Evolutionary conservation across 2,113 vertebrate species (phyloP).

Genomic region (Athene cunicularia): DNA sequence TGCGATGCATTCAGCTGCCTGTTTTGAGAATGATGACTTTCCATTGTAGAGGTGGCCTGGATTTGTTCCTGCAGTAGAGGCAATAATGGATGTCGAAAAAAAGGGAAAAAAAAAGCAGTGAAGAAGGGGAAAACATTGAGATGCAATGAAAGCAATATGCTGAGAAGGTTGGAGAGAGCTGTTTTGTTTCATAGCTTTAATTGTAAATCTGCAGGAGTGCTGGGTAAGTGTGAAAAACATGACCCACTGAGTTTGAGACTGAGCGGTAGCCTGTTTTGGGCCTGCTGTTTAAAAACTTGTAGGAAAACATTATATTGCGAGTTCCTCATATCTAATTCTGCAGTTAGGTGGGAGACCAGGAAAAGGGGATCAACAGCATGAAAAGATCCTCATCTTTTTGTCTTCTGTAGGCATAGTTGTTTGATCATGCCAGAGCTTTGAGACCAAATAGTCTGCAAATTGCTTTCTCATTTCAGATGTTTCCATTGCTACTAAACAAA

Average conservation of each 20-base stretch:
- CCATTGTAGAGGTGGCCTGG: accelerated
- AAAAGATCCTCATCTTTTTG: neutral
- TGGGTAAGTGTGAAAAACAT: neutral
- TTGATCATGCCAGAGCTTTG: slow-evolving; percentile 6
- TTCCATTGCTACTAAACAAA: slow-evolving; percentile 46
- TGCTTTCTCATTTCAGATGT: slow-evolving; percentile 53
- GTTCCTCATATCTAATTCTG: neutral
- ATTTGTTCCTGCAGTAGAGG: neutral
- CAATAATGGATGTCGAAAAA: neutral
- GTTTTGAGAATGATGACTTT: neutral
- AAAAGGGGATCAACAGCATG: neutral
- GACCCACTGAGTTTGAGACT: neutral
- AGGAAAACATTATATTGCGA: neutral
- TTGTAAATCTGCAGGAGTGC: neutral
- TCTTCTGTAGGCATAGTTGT: neutral
- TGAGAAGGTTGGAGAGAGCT: neutral
- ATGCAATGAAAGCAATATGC: neutral
- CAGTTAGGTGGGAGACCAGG: neutral
- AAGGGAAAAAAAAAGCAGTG: neutral
- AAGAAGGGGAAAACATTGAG: neutral
- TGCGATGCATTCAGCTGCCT: neutral
- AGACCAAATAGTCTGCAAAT: slow-evolving; percentile 53
- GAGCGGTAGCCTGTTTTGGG: neutral
- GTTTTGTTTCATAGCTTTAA: neutral
- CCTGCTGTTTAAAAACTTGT: slow-evolving; percentile 8